Base-by-base conservation (phyloP, 2,797 vertebrate genomes). In the Dendrocincla fuliginosa region DNA sequence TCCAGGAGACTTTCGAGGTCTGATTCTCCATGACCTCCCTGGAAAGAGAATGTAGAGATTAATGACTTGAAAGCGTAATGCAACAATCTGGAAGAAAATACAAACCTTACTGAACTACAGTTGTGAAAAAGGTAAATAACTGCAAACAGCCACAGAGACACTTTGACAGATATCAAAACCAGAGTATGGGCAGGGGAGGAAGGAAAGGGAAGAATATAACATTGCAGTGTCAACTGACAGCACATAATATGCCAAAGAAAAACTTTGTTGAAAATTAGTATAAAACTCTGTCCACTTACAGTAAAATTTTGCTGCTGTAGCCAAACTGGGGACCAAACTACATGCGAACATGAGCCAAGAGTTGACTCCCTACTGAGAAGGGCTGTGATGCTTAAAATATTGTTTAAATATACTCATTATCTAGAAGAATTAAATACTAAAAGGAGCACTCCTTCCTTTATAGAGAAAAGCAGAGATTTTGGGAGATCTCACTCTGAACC, bases 61-160 rank as follows among this genome's bases (percentile, higher is more conserved):
- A 89, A 90, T 63, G 67, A 84, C 67, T 55, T 82, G 37, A 90
- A 95, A 89, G 49, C 2, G 3, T 47, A 92, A 76, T 2, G 7
- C 60, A 91, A 87, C 46, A 69, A 81, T 74, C 56, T 78, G 46
- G 37, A 87, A 59, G 47, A 87, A 84, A 91, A 88, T 52, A 84
- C 13, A 84, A 91, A 84, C 75, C 47, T 49, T 8, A 35, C 30
- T 64, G 24, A 87, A 52, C 8, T 39, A 69, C 44, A 90, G 42
- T n/a, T 82, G 69, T 57, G 61, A 83, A 63, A 93, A 93, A 95
- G 50, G 69, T 90, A 93, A 91, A 61, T 87, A 93, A 56, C 22
- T 75, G 60, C 37, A 85, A 87, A 91, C 11, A 79, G 32, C 39
- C 50, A 24, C 8, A 82, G 42, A 87, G 24, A 19, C 42, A 71